A percentile compares a stretch with the other conserved stretches of the same genome.
Evolutionary conservation across 2,888 invertebrate genomes (phyloP).

Genomic region (Argynnis bischoffii): DNA sequence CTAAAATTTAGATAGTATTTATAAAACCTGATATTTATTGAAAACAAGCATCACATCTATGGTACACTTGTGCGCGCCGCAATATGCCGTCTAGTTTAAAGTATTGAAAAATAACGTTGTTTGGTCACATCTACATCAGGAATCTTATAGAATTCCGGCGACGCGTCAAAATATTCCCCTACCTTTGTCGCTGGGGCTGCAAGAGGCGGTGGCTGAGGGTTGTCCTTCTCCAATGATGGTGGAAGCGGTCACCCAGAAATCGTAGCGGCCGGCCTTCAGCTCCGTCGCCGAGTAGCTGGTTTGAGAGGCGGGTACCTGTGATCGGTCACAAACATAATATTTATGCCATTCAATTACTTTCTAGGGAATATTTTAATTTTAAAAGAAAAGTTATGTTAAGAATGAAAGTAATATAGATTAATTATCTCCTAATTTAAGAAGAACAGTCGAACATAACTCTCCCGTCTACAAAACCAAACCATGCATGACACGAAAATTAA

Average conservation of each 20-base stretch:
- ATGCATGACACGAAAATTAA: too few relatives aligned
- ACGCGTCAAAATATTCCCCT: conserved; percentile 27
- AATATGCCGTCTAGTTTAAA: too few relatives aligned
- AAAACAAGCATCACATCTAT: too few relatives aligned
- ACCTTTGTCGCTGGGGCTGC: conserved; percentile 92
- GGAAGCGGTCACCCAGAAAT: conserved; percentile 97
- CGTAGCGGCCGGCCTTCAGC: conserved; percentile 91
- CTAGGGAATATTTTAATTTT: not conserved
- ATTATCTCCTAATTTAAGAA: not conserved
- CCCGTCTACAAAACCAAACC: not conserved
- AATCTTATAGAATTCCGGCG: too few relatives aligned
- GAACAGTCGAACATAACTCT: too few relatives aligned
- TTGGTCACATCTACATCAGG: too few relatives aligned
- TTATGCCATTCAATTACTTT: not conserved
- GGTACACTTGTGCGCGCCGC: too few relatives aligned
- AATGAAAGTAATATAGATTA: not conserved
- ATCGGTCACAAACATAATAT: too few relatives aligned
- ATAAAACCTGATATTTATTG: too few relatives aligned
- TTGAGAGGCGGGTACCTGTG: conserved; percentile 88
- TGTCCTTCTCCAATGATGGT: conserved; percentile 97
- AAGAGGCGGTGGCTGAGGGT: conserved; percentile 92
- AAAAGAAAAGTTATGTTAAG: not conserved
- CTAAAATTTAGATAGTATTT: too few relatives aligned
- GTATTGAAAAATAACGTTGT: too few relatives aligned
- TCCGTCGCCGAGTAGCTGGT: conserved; percentile 94